Conservation (phyloP, 2,888 invertebrate genomes). For the Lithodes maja region DNA sequence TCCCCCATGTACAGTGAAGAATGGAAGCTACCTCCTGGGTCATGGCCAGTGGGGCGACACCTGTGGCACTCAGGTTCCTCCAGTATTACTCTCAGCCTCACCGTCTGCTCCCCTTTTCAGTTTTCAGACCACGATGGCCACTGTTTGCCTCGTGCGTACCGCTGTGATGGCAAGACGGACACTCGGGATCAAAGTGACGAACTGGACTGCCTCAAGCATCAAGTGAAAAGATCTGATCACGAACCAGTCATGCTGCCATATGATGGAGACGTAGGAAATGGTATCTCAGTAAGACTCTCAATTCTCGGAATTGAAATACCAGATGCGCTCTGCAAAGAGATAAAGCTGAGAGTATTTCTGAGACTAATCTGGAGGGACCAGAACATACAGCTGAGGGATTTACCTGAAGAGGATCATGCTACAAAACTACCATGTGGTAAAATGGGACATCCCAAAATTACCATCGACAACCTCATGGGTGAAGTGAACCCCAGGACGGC, state of each 20-base stretch:
- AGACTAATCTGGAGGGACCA: neutral
- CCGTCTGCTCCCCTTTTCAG: neutral
- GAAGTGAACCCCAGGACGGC: neutral
- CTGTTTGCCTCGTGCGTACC: neutral
- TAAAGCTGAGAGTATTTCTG: neutral
- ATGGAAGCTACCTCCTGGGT: neutral
- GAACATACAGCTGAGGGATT: neutral
- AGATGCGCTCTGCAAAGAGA: neutral
- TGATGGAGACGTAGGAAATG: neutral
- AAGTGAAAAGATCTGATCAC: neutral
- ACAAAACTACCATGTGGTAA: neutral
- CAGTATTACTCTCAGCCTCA: neutral
- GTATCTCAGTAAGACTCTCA: neutral
- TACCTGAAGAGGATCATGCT: neutral
- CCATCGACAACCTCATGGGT: neutral
- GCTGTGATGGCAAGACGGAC: neutral
- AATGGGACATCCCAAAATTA: neutral
- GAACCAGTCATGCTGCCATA: neutral
- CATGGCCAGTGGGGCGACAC: slow-evolving; percentile 1
- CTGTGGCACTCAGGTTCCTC: neutral
- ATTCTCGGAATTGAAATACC: neutral
- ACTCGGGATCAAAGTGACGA: neutral
- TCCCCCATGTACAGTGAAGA: neutral
- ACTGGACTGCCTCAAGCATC: neutral
- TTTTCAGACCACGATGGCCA: neutral